These are phyloP conservation scores for Tretioscincus oriximinensis DNA, from an alignment of 2,113 vertebrate genomes.

Conservation along the genomic window DNA sequence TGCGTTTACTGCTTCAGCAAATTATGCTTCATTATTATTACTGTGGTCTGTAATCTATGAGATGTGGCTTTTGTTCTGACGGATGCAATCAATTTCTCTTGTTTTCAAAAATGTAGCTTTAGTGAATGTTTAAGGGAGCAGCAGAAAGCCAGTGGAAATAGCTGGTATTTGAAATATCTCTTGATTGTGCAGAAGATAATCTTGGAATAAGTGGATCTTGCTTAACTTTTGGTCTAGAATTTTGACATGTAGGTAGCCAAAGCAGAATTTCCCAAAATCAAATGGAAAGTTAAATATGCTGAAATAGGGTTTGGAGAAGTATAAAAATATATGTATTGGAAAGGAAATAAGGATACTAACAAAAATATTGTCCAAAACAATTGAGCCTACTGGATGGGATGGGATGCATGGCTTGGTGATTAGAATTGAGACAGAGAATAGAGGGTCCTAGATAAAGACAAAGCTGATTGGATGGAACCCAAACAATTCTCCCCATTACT, in stretches of 20 bases:
- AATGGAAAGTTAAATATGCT: neutral
- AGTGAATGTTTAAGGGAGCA: neutral
- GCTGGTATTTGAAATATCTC: neutral
- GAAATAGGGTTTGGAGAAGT: neutral
- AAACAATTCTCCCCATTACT: neutral
- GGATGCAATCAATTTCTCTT: slow-evolving; percentile 17
- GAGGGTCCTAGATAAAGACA: neutral
- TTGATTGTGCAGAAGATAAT: neutral
- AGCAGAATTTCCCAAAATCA: neutral
- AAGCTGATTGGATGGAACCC: neutral
- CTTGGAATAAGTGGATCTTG: neutral
- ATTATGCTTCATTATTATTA: slow-evolving; percentile 5
- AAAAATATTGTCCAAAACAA: neutral
- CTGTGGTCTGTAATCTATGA: slow-evolving; percentile 1
- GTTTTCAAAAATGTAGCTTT: neutral
- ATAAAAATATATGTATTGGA: neutral
- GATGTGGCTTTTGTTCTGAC: slow-evolving; percentile 7
- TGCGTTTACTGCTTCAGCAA: slow-evolving; percentile 16
- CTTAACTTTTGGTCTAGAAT: neutral
- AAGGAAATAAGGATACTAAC: too few relatives aligned
- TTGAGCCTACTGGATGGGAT: neutral
- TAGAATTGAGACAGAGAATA: neutral
- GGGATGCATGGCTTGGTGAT: neutral
- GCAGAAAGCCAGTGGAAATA: neutral
- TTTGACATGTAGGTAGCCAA: neutral